Base-by-base conservation (phyloP, 92 coral and sea anemone genomes). In the Parazoanthus swiftii region DNA sequence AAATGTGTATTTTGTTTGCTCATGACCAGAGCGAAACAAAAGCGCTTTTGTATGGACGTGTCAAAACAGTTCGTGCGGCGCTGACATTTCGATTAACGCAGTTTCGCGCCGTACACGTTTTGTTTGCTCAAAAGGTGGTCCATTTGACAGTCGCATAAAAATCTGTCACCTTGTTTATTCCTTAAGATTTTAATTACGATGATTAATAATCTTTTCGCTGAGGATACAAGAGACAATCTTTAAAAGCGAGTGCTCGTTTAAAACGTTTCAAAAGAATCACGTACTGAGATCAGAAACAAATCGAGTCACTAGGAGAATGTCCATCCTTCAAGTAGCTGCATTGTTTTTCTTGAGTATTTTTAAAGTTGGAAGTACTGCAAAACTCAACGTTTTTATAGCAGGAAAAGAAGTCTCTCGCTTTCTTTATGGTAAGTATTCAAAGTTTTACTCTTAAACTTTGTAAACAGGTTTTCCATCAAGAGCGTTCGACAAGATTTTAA, bases 371-470 rank as follows among this genome's bases (percentile, higher is more conserved):
- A 59, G 91, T 67, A 81, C 93, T 15, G 88, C 95, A 21, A 92
- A 90, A 36, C 86, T 95, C 63, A 95, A 95, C 88, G 98, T 95
- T 16, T 95, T 91, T 50, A 88, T 95, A 20, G 96, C 92, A 26
- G 98, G 89, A 16, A 85, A 85, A 84, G 98, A 95, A 42, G 98
- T 93, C 54, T 89, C 98, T 51, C 98, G 98, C 82, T 95, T 95
- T 90, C 94, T 95, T 14, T 91, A 93, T 67, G 98, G 98, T 95
- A 89, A 88, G 98, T 86, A 76, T 89, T 66, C 46, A 16, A 79
- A 59, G 75, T 79, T 25, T 75, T 76, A 54, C 36, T 76, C 85
- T 77, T 88, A 67, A 36, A 8, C 66, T 71, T 36, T 54, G 87
- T 84, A 84, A 84, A 84, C 42, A 83, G 59, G 21, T 43, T 25